These are phyloP conservation scores for Tachina fera DNA, from an alignment of 2,888 invertebrate species.

Conservation along the genomic window DNA sequence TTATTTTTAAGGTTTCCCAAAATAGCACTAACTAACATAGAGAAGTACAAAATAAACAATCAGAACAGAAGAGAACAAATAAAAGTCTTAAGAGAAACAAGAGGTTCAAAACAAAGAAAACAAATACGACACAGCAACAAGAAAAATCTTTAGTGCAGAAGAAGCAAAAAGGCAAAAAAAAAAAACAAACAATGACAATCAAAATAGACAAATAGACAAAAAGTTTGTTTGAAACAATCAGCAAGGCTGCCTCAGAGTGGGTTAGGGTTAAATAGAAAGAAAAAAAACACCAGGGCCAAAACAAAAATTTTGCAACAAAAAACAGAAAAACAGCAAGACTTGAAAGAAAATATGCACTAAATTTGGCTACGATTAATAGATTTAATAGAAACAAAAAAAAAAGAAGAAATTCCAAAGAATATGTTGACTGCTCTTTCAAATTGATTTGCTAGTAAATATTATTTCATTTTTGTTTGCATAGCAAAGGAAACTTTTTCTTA, in stretches of 20 bases:
- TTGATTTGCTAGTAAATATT: neutral
- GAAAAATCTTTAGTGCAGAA: neutral
- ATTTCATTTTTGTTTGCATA: neutral
- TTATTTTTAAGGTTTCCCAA: slow-evolving; percentile 64
- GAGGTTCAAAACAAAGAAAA: slow-evolving; percentile 13
- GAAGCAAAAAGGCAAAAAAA: neutral
- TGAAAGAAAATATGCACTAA: neutral
- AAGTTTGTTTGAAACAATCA: slow-evolving; percentile 52
- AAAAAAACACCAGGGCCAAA: slow-evolving; percentile 44
- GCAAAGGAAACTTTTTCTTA: neutral
- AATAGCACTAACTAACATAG: slow-evolving; percentile 11
- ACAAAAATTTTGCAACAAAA: neutral
- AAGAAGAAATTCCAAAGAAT: slow-evolving; percentile 21
- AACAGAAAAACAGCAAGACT: slow-evolving; percentile 4
- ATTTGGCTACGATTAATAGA: slow-evolving; percentile 24
- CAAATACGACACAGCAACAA: neutral
- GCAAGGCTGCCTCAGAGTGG: slow-evolving; percentile 67
- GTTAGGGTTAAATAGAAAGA: slow-evolving; percentile 65
- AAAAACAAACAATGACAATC: slow-evolving; percentile 23
- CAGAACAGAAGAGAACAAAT: slow-evolving; percentile 19
- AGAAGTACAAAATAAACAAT: slow-evolving; percentile 35
- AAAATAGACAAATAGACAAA: slow-evolving; percentile 38
- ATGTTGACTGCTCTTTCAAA: neutral
- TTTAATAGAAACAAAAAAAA: slow-evolving; percentile 30
- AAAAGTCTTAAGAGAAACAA: slow-evolving; percentile 2